Conservation (phyloP, 2,113 vertebrate species). For the Chaenogobius annularis region DNA sequence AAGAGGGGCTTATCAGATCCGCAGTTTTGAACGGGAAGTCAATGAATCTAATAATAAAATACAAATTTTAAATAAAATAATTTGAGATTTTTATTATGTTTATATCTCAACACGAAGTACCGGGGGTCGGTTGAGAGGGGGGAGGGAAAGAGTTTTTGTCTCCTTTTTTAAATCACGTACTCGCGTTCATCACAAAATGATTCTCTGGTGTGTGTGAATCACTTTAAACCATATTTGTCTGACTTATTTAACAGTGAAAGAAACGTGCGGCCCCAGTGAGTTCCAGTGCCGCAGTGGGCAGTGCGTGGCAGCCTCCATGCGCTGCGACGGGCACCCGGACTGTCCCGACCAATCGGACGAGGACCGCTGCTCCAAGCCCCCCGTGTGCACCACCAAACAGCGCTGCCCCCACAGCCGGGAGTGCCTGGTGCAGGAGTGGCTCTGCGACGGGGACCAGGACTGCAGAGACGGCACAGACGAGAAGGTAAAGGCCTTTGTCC, state of each 20-base stretch:
- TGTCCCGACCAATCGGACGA: conserved; percentile 88
- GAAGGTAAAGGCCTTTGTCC: conserved; percentile 71
- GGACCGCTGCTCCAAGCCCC: conserved; percentile 67
- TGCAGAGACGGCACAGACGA: conserved; percentile 87
- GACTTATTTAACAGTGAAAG: conserved; percentile 44
- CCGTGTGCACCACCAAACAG: conserved; percentile 74
- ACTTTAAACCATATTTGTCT: background rate
- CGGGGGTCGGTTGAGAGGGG: too few relatives aligned
- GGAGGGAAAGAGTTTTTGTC: too few relatives aligned
- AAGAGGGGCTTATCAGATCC: too few relatives aligned
- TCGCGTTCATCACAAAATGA: too few relatives aligned
- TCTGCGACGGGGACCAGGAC: conserved; percentile 84
- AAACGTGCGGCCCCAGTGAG: conserved; percentile 66
- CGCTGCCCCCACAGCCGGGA: conserved; percentile 78
- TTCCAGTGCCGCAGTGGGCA: conserved; percentile 84
- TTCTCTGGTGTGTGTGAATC: background rate
- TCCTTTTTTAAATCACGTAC: too few relatives aligned
- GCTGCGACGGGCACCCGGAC: conserved; percentile 83
- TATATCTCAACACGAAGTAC: too few relatives aligned
- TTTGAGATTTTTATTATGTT: too few relatives aligned
- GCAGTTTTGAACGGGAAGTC: too few relatives aligned
- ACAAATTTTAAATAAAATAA: too few relatives aligned
- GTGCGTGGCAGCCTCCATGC: conserved; percentile 78
- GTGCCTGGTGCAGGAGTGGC: conserved; percentile 84
- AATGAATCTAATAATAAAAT: too few relatives aligned